Evolutionary conservation across 1,140 invertebrate species (phyloP).

Genomic region (Drosophila truncata): DNA sequence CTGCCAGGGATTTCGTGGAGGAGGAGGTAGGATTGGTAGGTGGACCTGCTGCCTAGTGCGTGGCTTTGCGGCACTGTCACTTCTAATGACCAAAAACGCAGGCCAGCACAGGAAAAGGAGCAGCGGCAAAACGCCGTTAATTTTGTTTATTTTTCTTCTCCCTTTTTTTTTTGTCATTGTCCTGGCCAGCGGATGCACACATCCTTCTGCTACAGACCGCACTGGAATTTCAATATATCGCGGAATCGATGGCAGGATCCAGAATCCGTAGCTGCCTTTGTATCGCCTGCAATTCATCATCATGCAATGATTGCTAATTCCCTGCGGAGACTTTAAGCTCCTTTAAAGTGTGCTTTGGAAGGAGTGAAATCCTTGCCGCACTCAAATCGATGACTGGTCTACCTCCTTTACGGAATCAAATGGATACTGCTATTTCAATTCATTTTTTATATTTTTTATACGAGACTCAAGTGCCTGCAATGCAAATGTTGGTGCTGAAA

Average conservation of each 20-base stretch:
- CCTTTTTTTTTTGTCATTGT: neutral
- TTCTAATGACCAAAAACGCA: conserved; percentile 69
- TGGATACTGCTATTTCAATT: conserved; percentile 52
- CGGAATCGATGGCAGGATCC: conserved; percentile 9
- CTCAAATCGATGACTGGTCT: conserved; percentile 50
- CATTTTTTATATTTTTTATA: conserved; percentile 66
- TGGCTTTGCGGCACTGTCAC: conserved; percentile 71
- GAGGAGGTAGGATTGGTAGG: neutral
- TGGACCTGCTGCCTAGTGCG: conserved; percentile 23
- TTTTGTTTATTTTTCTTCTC: conserved; percentile 63
- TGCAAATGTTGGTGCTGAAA: conserved; percentile 60
- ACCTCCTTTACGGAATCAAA: conserved; percentile 55
- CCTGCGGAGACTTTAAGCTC: conserved; percentile 17
- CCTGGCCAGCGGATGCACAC: conserved; percentile 17
- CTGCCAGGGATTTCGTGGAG: neutral
- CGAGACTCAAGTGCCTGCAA: conserved; percentile 55
- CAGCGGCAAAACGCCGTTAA: conserved; percentile 54
- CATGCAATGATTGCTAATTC: conserved; percentile 45
- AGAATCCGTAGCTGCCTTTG: conserved; percentile 8
- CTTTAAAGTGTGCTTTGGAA: conserved; percentile 47
- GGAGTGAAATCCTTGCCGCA: conserved; percentile 21
- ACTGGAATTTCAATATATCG: conserved; percentile 48
- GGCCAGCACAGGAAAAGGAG: conserved; percentile 30
- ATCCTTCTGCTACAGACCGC: conserved; percentile 18
- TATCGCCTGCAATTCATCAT: conserved; percentile 42